A percentile compares a stretch with the other conserved stretches of the same genome.
Evolutionary conservation across 2,888 invertebrate genomes (phyloP).

Genomic region (Athrips mouffetella): DNA sequence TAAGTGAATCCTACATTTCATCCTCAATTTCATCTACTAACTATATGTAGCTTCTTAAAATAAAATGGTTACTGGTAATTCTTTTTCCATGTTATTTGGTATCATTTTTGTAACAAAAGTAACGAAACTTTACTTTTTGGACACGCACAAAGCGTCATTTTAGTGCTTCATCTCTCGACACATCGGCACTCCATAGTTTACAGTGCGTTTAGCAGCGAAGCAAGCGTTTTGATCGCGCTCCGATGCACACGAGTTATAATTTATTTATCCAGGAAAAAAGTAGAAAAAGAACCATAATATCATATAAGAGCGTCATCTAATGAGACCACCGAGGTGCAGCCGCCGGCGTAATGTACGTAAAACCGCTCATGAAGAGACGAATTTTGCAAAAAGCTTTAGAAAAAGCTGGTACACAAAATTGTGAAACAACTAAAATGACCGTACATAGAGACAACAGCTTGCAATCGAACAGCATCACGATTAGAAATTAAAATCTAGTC

Average conservation of each 20-base stretch:
- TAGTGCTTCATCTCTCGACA: slow-evolving; percentile 24
- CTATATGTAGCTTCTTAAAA: too few relatives aligned
- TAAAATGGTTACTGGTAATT: too few relatives aligned
- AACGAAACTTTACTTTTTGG: too few relatives aligned
- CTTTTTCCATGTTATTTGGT: too few relatives aligned
- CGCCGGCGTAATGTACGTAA: slow-evolving; percentile 50
- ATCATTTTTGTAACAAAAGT: too few relatives aligned
- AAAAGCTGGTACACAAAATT: background rate
- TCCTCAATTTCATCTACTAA: too few relatives aligned
- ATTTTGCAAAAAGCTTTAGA: slow-evolving; percentile 18
- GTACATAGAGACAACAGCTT: slow-evolving; percentile 3
- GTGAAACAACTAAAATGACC: background rate
- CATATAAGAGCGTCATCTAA: slow-evolving; percentile 52
- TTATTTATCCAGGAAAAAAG: slow-evolving; percentile 45
- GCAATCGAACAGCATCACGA: slow-evolving; percentile 26
- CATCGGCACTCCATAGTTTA: slow-evolving; percentile 37
- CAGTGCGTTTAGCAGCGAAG: slow-evolving; percentile 41
- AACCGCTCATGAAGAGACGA: slow-evolving; percentile 48
- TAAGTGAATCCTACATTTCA: too few relatives aligned
- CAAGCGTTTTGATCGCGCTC: slow-evolving; percentile 33
- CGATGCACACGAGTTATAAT: slow-evolving; percentile 44
- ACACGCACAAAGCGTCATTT: slow-evolving; percentile 28
- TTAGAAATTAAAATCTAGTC: slow-evolving; percentile 40
- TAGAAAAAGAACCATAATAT: slow-evolving; percentile 27
- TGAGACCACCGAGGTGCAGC: slow-evolving; percentile 58